Percentiles rank a stretch among this genome's conserved stretches.
Evolutionary conservation across 2,797 vertebrate species (phyloP).

Genomic region (Hipposideros larvatus): DNA sequence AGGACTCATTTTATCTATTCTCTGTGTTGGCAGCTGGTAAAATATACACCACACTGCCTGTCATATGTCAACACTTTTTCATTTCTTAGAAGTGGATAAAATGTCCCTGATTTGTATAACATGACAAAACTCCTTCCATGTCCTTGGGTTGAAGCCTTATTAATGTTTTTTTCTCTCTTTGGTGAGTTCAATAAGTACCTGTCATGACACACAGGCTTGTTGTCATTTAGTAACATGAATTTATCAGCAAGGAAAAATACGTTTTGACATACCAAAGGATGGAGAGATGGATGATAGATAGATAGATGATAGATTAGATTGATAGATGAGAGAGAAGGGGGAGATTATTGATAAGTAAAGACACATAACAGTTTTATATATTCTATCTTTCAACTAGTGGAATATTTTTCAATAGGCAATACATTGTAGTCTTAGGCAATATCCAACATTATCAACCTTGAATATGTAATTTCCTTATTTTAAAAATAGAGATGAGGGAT

Average conservation of each 20-base stretch:
- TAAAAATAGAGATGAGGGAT: background rate
- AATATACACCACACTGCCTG: background rate
- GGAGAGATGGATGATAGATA: background rate
- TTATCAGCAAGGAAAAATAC: background rate
- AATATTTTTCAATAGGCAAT: background rate
- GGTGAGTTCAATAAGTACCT: background rate
- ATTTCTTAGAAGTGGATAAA: slow-evolving; percentile 13
- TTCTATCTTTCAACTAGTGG: background rate
- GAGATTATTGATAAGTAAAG: background rate
- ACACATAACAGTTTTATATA: background rate
- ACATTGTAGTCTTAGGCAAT: background rate
- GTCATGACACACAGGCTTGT: background rate
- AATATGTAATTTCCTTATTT: slow-evolving; percentile 13
- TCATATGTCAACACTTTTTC: background rate
- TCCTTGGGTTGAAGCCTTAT: background rate
- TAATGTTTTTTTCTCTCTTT: background rate
- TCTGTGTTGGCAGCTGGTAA: background rate
- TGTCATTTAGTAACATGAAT: background rate
- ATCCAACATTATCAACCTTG: background rate
- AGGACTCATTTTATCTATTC: background rate
- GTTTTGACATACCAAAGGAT: background rate
- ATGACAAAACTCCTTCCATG: background rate
- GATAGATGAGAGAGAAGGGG: background rate
- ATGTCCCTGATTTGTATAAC: background rate
- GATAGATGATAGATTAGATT: background rate